Base-by-base conservation (phyloP, 2,797 vertebrate genomes). In the Ceryle rudis region DNA sequence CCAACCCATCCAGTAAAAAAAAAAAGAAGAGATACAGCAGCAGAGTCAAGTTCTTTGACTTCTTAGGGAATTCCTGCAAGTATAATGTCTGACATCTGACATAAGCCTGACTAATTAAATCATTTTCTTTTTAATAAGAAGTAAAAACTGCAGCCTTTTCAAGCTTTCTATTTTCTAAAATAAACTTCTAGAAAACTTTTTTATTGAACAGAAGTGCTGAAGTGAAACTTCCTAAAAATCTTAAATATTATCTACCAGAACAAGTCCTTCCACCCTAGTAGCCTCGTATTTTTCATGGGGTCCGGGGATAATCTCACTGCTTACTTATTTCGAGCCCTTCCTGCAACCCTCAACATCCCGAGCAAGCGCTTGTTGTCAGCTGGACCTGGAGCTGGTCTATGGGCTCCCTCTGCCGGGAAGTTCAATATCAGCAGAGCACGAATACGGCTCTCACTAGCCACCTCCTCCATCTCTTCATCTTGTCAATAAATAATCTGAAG, bases 361-460 rank as follows among this genome's bases (percentile, higher is more conserved):
- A 69, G 26, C 18, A n/a, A 73, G 9, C 0, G 2, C 41, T 26
- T 26, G 29, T 0, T 13, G 21, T 12, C 46, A 31, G n/a, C 25
- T 19, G 23, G 29, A n/a, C 14, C 39, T 2, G 44, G 49, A 35
- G 18, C 74, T 58, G 83, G 51, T 42, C 79, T 79, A 5, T 1
- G 46, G 11, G 65, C 87, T 90, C 96, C 96, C 96, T 90, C 95
- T 96, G 81, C 80, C 5, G 96, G 93, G 42, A 44, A 37, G 42
- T 20, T 55, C 31, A 26, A 54, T 22, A 55, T 8, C 46, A 73
- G 82, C 72, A 37, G 46, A 62, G 58, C 49, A 64, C 2, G 1
- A 35, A 31, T 19, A 3, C 1, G 0, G 47, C 22, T 39, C 6
- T 14, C 15, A 9, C 6, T 12, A 42, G 49, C 28, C 55, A 11